Conservation (phyloP, 1,140 invertebrate species). For the Ylistrum balloti region DNA sequence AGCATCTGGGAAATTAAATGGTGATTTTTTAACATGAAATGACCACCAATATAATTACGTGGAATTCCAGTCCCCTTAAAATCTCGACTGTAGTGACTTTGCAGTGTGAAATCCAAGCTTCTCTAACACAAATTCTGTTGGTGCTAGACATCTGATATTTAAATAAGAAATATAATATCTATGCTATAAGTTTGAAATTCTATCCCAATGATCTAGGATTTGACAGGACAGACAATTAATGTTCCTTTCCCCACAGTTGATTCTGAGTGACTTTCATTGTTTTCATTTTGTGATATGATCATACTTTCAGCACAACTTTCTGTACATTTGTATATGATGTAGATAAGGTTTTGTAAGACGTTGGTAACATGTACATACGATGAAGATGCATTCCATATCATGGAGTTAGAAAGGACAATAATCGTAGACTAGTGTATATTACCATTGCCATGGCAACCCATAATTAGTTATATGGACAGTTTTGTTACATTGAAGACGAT, state of each 20-base stretch:
- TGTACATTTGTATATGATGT: conserved; percentile 40
- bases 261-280: neutral
- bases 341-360: conserved; percentile 23
- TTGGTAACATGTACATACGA: neutral
- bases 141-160: neutral
- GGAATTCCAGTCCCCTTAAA: too few relatives aligned
- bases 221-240: too few relatives aligned
- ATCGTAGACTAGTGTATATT: conserved; percentile 10
- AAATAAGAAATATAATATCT: too few relatives aligned
- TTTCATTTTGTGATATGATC: neutral
- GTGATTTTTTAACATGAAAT: too few relatives aligned
- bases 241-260: too few relatives aligned
- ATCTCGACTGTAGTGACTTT: too few relatives aligned
- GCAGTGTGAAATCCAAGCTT: neutral
- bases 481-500: neutral
- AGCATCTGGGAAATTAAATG: too few relatives aligned
- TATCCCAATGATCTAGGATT: too few relatives aligned
- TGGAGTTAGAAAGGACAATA: neutral
- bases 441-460: neutral
- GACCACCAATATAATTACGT: too few relatives aligned
- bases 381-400: conserved; percentile 27
- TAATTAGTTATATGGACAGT: neutral
- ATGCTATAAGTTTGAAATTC: too few relatives aligned
- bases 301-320: neutral
- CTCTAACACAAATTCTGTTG: neutral